Conservation (phyloP, 2,797 vertebrate species). For the Sebastes vulpes region DNA sequence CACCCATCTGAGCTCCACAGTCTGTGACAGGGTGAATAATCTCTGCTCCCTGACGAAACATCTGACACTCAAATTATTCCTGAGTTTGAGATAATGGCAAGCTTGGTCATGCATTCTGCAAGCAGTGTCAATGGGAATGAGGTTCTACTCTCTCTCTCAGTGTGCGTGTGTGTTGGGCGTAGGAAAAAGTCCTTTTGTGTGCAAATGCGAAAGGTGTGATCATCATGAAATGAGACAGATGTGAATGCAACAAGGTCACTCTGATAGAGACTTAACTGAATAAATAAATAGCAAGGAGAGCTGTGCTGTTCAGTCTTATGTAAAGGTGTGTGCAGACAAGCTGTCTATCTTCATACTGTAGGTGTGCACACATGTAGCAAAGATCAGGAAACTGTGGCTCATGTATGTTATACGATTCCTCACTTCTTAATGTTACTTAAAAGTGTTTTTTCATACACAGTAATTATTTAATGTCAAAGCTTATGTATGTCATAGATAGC, state of each 20-base stretch:
- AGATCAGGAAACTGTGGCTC: neutral
- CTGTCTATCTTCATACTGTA: neutral
- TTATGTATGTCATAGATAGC: neutral
- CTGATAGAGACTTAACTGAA: conserved; percentile 35
- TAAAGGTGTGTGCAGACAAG: conserved; percentile 32
- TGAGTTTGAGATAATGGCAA: conserved; percentile 55
- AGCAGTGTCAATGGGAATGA: conserved; percentile 56
- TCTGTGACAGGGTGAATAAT: conserved; percentile 61
- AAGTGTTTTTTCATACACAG: neutral
- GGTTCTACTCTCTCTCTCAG: neutral
- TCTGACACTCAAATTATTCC: conserved; percentile 74
- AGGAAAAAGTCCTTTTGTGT: neutral
- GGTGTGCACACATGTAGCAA: neutral
- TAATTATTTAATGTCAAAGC: neutral
- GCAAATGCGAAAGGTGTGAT: conserved; percentile 46
- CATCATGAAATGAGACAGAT: conserved; percentile 50
- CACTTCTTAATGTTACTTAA: neutral
- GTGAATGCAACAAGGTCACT: conserved; percentile 36
- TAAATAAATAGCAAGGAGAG: conserved; percentile 57
- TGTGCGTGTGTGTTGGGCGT: neutral
- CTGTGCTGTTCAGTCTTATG: conserved; percentile 37
- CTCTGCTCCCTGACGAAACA: conserved; percentile 37
- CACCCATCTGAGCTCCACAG: conserved; percentile 34
- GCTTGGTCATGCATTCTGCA: conserved; percentile 61
- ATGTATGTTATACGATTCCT: neutral